Base-by-base conservation (phyloP, 2,113 vertebrate species). In the Haplotaxodon microlepis region DNA sequence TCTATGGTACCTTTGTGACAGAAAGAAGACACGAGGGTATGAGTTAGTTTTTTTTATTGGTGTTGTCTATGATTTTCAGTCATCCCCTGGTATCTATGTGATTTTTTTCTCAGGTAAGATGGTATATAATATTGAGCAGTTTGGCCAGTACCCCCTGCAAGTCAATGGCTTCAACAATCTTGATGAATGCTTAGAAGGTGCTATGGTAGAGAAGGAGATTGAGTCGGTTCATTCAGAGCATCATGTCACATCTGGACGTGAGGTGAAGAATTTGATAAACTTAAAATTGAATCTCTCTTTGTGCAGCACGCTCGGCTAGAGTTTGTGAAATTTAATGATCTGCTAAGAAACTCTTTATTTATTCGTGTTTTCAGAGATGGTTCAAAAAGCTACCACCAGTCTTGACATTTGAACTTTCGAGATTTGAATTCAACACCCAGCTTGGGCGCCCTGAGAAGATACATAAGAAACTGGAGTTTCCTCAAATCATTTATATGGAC, bases 361-460 rank as follows among this genome's bases (percentile, higher is more conserved):
- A 82, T 21, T 54, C 7, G 63, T 50, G 8, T 4, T 91, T 91
- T 21, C 94, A 99, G 99, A 97, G 97, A 91, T 99, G 99, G 99
- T 99, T 99, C 91, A 98, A 98, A 88, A 98, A 97, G 84, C 96
- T 99, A 17, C 99, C 98, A 6, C 98, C 98, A 0, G 98, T 99
- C 9, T 88, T 99, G 96, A 99, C 98, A 31, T 99, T 99, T 92
- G 98, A 99, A 89, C 97, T 99, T 84, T 99, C 98, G 11, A 96
- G 99, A 83, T 99, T 99, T 93, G 98, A 99, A 91, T 99, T 99
- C 95, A 99, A 99, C 95, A 98, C 98, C 40, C 99, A 98, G 16
- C 96, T 99, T 2, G 98, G 98, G n/a, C 98, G 98, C 54, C 98
- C 99, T 3, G 98, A 99, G 96, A 99, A 99, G 94, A 99, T 99